Evolutionary conservation across 1,140 invertebrate genomes (phyloP).

Genomic region (Matsumurasca onukii): DNA sequence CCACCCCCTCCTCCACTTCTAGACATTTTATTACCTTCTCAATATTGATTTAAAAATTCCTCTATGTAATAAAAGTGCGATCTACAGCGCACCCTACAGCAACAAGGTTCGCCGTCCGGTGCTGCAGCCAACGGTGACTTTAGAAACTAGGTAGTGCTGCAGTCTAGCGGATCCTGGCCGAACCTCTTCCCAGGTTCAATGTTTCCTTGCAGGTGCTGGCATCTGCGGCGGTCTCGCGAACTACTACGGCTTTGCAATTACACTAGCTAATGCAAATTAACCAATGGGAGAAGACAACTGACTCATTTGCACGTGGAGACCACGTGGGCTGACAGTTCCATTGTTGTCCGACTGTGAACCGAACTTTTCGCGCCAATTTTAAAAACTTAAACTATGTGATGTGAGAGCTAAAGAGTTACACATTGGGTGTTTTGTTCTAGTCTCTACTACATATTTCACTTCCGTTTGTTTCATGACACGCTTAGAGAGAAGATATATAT

Average conservation of each 20-base stretch:
- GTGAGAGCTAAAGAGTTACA: no score
- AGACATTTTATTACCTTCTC: conserved; percentile 24
- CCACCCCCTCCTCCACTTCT: not conserved
- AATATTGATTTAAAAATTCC: conserved; percentile 26
- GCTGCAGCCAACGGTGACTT: no score
- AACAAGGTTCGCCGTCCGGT: not conserved
- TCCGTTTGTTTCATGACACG: no score
- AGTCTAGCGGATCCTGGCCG: not conserved
- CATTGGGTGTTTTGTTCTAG: no score
- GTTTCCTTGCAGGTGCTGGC: conserved; percentile 19
- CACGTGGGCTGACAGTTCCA: conserved; percentile 14
- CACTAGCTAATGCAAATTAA: conserved; percentile 35
- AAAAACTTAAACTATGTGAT: no score
- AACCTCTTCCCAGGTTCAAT: no score
- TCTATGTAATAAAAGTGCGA: conserved; percentile 24
- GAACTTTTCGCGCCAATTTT: no score
- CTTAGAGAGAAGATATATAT: no score
- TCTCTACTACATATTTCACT: no score
- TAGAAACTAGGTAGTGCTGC: no score
- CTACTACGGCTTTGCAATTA: conserved; percentile 29
- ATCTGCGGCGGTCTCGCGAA: not conserved
- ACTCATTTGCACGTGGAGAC: conserved; percentile 27
- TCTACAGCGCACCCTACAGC: not conserved
- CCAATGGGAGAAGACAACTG: conserved; percentile 31
- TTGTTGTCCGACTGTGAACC: no score